Percentiles rank a stretch among this genome's conserved stretches.
Evolutionary conservation across 2,113 vertebrate species (phyloP).

Genomic region (Gallinago jamesoni): DNA sequence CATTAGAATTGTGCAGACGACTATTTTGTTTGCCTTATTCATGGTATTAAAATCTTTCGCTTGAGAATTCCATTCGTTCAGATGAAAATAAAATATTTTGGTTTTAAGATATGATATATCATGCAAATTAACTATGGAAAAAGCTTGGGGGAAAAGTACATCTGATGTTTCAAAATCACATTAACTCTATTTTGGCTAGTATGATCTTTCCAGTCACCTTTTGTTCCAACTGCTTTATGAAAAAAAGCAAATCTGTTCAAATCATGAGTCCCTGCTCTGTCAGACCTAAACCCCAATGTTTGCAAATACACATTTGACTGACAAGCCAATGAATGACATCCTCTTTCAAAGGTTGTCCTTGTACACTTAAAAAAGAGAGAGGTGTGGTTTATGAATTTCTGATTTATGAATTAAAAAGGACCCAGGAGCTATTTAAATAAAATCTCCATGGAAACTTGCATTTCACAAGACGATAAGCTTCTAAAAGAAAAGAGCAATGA

Average conservation of each 20-base stretch:
- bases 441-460: constrained; percentile 42
- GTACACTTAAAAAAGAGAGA: background rate
- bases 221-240: background rate
- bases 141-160: background rate
- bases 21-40: background rate
- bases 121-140: background rate
- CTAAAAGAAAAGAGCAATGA: background rate
- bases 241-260: constrained; percentile 17
- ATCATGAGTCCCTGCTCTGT: background rate
- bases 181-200: background rate
- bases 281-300: constrained; percentile 11
- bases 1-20: background rate
- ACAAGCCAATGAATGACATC: constrained; percentile 6
- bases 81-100: background rate
- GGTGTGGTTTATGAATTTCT: constrained; percentile 4
- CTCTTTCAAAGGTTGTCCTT: background rate
- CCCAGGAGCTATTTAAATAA: constrained; percentile 13
- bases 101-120: background rate
- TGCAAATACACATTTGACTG: constrained; percentile 58
- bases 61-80: background rate
- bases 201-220: background rate
- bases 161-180: background rate
- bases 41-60: background rate
- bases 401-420: constrained; percentile 37
- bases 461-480: constrained; percentile 8